Conservation (phyloP, 1,140 invertebrate species). For the Caenorhabditis inopinata region DNA sequence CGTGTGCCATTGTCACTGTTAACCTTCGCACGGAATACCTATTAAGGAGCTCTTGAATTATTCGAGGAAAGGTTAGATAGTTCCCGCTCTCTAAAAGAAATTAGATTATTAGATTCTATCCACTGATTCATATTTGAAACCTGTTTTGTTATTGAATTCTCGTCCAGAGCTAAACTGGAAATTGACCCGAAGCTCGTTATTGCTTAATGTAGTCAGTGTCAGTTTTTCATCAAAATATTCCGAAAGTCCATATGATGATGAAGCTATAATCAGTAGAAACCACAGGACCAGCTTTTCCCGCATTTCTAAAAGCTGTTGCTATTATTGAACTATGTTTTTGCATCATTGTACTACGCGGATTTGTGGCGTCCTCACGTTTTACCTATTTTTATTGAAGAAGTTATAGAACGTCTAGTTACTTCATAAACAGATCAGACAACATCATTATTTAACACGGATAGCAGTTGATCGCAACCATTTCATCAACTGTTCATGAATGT, state of each 20-base stretch:
- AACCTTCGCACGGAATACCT: not conserved
- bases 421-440: too few species aligned
- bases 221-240: not conserved
- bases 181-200: not conserved
- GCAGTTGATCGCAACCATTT: too few species aligned
- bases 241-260: not conserved
- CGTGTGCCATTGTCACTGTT: slow-evolving; percentile 9
- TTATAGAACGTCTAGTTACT: too few species aligned
- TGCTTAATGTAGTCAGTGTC: not conserved
- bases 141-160: not conserved
- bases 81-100: not conserved
- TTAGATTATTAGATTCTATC: too few species aligned
- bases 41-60: slow-evolving; percentile 1
- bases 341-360: too few species aligned
- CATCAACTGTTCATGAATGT: too few species aligned
- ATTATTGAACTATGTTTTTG: too few species aligned
- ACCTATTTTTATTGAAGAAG: too few species aligned
- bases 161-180: not conserved
- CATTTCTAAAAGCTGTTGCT: not conserved
- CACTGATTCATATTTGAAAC: not conserved
- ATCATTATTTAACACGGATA: too few species aligned
- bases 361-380: too few species aligned
- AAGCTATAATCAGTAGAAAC: not conserved
- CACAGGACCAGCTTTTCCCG: not conserved
- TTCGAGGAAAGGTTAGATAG: not conserved